These are phyloP conservation scores for Sardina pilchardus DNA, from an alignment of 2,113 vertebrate genomes.

Conservation along the genomic window DNA sequence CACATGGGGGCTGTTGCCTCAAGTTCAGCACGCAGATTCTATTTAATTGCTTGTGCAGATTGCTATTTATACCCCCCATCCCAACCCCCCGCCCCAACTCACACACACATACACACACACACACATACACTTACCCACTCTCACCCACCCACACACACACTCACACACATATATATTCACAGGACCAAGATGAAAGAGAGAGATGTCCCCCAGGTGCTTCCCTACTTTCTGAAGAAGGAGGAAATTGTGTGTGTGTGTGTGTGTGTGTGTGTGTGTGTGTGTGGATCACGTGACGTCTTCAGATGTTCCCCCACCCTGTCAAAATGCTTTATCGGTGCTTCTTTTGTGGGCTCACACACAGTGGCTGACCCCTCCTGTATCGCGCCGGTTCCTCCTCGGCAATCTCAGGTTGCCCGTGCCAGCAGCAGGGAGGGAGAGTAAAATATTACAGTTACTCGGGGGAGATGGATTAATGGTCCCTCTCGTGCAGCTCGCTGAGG, in stretches of 20 bases:
- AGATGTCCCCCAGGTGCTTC: not conserved
- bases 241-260: not conserved
- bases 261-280: not conserved
- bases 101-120: not conserved
- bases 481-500: not conserved
- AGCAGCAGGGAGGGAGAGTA: not conserved
- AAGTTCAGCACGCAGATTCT: constrained; percentile 8
- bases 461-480: constrained; percentile 11
- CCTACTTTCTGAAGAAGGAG: not conserved
- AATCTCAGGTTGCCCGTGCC: not conserved
- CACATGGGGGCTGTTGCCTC: not conserved
- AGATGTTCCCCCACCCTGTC: not conserved
- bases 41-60: constrained; percentile 5
- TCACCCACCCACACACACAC: not conserved
- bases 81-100: not conserved
- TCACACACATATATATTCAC: not conserved
- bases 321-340: constrained; percentile 6
- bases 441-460: not conserved
- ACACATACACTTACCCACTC: not conserved
- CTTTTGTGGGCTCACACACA: not conserved
- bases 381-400: not conserved
- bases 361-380: not conserved
- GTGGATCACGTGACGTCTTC: not conserved
- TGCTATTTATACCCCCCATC: not conserved
- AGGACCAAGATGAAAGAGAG: not conserved